Evolutionary conservation across 2,113 vertebrate genomes (phyloP).

Genomic region (Cynopterus brachyotis): DNA sequence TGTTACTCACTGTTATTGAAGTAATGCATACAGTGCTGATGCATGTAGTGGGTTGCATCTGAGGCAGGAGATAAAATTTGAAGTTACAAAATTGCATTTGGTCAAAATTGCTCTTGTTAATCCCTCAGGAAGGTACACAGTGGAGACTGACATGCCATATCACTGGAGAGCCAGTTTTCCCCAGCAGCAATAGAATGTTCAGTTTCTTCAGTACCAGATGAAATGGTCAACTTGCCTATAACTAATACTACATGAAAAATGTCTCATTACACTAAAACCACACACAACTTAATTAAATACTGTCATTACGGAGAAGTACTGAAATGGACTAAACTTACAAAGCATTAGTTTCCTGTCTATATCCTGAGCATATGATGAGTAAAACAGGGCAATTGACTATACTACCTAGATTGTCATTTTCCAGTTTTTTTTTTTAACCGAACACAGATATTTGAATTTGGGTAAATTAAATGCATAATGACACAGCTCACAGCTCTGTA

Average conservation of each 20-base stretch:
- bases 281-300: conserved; percentile 52
- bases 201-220: not conserved
- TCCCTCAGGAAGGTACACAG: not conserved
- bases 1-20: not conserved
- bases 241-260: conserved; percentile 28
- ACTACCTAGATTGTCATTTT: conserved; percentile 17
- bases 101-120: conserved; percentile 20
- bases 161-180: not conserved
- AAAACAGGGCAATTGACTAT: not conserved
- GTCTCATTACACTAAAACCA: not conserved
- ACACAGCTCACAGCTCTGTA: not conserved
- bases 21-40: not conserved
- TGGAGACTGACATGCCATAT: not conserved
- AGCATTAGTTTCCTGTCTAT: conserved; percentile 10
- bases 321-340: conserved; percentile 12
- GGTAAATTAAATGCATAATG: conserved; percentile 1
- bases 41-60: not conserved
- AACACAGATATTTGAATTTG: conserved; percentile 14
- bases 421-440: not conserved
- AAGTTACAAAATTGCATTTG: conserved; percentile 22
- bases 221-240: conserved; percentile 14
- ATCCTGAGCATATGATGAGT: not conserved
- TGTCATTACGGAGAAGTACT: conserved; percentile 37
- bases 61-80: not conserved
- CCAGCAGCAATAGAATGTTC: not conserved